Conservation (phyloP, 2,888 invertebrate genomes). For the Laspeyria flexula region DNA sequence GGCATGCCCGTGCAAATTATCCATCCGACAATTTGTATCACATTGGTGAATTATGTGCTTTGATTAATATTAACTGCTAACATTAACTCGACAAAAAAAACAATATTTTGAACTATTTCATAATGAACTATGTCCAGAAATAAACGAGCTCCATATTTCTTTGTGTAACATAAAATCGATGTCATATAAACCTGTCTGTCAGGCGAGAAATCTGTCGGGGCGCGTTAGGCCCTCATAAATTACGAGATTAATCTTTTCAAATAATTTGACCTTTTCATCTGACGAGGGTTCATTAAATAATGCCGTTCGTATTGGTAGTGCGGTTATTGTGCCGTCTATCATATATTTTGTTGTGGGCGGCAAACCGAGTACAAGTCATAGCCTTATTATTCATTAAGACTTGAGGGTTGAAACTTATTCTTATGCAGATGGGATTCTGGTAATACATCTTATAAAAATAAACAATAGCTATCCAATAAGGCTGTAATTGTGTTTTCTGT, state of each 20-base stretch:
- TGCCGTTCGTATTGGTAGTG: slow-evolving; percentile 79
- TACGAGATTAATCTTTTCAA: slow-evolving; percentile 85
- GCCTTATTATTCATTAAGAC: slow-evolving; percentile 39
- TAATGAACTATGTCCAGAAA: slow-evolving; percentile 20
- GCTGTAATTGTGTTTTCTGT: slow-evolving; percentile 5
- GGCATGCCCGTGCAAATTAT: slow-evolving; percentile 71
- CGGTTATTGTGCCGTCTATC: slow-evolving; percentile 84
- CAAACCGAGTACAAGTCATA: slow-evolving; percentile 53
- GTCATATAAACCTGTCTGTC: slow-evolving; percentile 69
- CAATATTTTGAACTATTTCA: slow-evolving; percentile 51
- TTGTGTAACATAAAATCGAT: slow-evolving; percentile 71
- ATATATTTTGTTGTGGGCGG: slow-evolving; percentile 77
- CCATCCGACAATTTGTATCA: slow-evolving; percentile 55
- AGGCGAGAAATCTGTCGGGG: slow-evolving; percentile 75
- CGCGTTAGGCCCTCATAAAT: slow-evolving; percentile 80
- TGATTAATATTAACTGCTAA: slow-evolving; percentile 42
- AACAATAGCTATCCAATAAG: slow-evolving; percentile 4
- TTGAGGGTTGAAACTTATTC: slow-evolving; percentile 35
- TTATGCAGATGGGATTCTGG: slow-evolving; percentile 17
- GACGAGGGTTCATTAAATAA: slow-evolving; percentile 86
- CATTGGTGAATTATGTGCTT: slow-evolving; percentile 45
- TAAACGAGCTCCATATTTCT: slow-evolving; percentile 34
- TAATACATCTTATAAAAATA: slow-evolving; percentile 7
- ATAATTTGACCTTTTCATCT: slow-evolving; percentile 86
- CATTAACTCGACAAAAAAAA: too few species aligned